These are phyloP conservation scores for Oncorhynchus clarkii DNA, from an alignment of 2,113 vertebrate genomes.

Conservation along the genomic window DNA sequence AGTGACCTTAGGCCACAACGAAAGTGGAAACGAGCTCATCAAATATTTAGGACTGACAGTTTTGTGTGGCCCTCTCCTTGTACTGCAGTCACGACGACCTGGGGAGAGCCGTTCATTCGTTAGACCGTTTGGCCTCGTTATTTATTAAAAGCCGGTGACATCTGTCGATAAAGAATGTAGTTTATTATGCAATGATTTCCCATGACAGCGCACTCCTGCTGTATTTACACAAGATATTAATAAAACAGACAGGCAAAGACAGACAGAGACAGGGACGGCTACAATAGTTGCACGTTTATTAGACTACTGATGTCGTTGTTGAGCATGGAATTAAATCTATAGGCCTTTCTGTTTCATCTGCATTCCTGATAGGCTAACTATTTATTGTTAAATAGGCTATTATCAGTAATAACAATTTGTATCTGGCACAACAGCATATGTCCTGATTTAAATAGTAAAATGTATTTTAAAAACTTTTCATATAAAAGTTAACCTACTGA, in stretches of 20 bases:
- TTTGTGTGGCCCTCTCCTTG: not conserved
- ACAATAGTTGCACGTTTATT: conserved; percentile 41
- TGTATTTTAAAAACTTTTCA: no score
- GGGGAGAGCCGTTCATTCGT: not conserved
- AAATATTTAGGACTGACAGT: not conserved
- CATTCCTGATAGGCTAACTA: not conserved
- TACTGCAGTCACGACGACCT: not conserved
- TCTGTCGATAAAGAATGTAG: conserved; percentile 63
- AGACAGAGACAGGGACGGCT: not conserved
- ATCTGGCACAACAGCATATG: no score
- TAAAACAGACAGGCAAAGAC: conserved; percentile 29
- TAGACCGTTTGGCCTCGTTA: conserved; percentile 30
- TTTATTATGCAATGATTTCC: conserved; percentile 62
- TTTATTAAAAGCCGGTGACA: conserved; percentile 53
- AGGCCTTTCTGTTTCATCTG: conserved; percentile 10
- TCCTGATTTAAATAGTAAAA: no score
- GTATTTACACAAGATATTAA: conserved; percentile 44
- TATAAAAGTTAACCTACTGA: no score
- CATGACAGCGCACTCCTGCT: conserved; percentile 33
- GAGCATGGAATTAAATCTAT: conserved; percentile 45
- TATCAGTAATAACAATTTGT: not conserved
- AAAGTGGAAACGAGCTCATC: not conserved
- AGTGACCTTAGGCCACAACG: not conserved
- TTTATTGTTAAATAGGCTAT: not conserved
- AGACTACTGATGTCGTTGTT: conserved; percentile 59